Evolutionary conservation across 1,140 invertebrate species (phyloP).

Genomic region (Subanguina moxae): DNA sequence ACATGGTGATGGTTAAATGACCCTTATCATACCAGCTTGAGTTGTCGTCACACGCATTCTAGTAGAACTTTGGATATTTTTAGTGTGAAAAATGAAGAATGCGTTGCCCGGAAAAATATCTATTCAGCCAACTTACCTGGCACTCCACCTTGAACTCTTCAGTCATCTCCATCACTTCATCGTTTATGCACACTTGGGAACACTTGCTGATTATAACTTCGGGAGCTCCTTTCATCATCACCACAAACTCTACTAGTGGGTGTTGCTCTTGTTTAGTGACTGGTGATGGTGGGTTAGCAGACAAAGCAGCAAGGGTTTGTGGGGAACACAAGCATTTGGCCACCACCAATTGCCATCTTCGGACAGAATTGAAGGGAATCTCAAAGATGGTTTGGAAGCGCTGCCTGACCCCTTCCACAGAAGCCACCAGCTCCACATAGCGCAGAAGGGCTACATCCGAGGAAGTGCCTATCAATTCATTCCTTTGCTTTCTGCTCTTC

Average conservation of each 20-base stretch:
- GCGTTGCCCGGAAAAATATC: not conserved
- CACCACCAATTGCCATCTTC: slow-evolving; percentile 54
- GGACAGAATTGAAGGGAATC: slow-evolving; percentile 56
- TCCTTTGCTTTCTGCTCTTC: not conserved
- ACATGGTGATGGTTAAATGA: no score
- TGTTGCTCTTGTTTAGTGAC: not conserved
- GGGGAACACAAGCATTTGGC: slow-evolving; percentile 37
- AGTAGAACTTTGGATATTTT: no score
- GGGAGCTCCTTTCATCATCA: slow-evolving; percentile 58
- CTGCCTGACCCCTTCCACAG: slow-evolving; percentile 52
- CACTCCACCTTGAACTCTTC: slow-evolving; percentile 53
- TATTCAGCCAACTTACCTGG: slow-evolving; percentile 40
- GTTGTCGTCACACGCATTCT: no score
- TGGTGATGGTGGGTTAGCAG: not conserved
- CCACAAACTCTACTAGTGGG: slow-evolving; percentile 27
- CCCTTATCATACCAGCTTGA: no score
- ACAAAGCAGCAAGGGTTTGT: slow-evolving; percentile 11
- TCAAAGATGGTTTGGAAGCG: slow-evolving; percentile 41
- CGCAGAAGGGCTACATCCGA: slow-evolving; percentile 55
- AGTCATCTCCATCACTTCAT: slow-evolving; percentile 44
- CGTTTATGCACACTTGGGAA: slow-evolving; percentile 29
- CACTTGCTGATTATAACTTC: slow-evolving; percentile 52
- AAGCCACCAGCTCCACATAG: slow-evolving; percentile 51
- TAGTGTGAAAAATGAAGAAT: no score
- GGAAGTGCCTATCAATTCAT: slow-evolving; percentile 49